phyloP scores from a whole-genome alignment of 2,113 vertebrate species.

The Macroglossus sobrinus region DNA sequence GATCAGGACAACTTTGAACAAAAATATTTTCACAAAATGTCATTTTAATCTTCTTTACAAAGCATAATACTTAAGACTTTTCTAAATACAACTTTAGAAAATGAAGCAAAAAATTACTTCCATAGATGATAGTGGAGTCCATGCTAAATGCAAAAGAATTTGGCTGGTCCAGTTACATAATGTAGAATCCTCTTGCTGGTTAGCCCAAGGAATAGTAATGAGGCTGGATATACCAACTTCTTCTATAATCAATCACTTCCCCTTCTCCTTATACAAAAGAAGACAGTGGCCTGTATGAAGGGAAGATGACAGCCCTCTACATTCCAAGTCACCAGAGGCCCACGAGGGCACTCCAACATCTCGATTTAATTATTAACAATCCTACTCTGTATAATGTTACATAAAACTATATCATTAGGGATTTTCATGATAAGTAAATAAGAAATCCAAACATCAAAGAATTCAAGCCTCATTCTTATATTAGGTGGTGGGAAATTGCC shows the following conservation, averaged over 20 bases:
- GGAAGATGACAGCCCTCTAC: neutral
- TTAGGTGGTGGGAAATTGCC: slow-evolving; percentile 26
- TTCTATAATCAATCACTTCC: slow-evolving; percentile 8
- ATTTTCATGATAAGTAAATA: slow-evolving; percentile 29
- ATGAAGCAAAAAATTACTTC: slow-evolving; percentile 69
- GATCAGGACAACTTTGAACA: slow-evolving; percentile 71
- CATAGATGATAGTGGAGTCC: slow-evolving; percentile 63
- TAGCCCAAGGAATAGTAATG: slow-evolving; percentile 16
- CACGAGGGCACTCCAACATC: neutral
- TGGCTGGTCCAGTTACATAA: slow-evolving; percentile 39
- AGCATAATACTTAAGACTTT: slow-evolving; percentile 72
- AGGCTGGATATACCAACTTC: slow-evolving; percentile 26
- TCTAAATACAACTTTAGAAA: slow-evolving; percentile 77
- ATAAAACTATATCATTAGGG: slow-evolving; percentile 55
- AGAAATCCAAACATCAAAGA: slow-evolving; percentile 39
- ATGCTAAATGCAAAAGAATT: slow-evolving; percentile 63
- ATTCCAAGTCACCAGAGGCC: slow-evolving; percentile 11
- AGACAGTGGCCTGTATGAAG: neutral
- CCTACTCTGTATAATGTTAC: slow-evolving; percentile 45
- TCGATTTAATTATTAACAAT: slow-evolving; percentile 22
- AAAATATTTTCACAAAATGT: slow-evolving; percentile 79
- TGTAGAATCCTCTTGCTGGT: slow-evolving; percentile 42
- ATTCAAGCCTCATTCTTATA: slow-evolving; percentile 22
- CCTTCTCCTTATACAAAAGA: slow-evolving; percentile 18
- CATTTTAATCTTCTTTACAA: slow-evolving; percentile 80